phyloP scores from a whole-genome alignment of 2,113 vertebrate species.

The Rhynchomys soricoides region DNA sequence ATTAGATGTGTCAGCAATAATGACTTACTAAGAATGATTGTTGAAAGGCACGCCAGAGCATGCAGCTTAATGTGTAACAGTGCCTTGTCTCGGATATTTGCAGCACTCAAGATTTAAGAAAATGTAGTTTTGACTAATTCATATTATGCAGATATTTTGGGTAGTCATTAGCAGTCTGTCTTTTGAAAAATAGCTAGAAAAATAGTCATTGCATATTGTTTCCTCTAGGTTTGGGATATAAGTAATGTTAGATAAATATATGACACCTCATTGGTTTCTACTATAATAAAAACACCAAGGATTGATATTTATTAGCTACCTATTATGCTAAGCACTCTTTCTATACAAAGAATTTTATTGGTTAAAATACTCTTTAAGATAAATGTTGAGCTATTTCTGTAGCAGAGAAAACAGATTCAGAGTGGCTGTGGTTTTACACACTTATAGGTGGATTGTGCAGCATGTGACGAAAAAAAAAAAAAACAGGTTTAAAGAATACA shows the following conservation, averaged over 20 bases:
- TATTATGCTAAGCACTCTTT: background rate
- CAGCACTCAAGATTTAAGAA: background rate
- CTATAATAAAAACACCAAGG: background rate
- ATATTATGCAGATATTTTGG: background rate
- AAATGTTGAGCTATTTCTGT: background rate
- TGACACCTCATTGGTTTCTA: background rate
- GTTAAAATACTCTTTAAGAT: background rate
- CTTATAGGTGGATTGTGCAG: background rate
- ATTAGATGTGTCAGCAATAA: slow-evolving; percentile 62
- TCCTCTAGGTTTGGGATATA: background rate
- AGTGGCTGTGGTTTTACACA: background rate
- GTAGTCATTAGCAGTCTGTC: background rate
- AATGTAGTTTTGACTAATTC: background rate
- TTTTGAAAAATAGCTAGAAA: background rate
- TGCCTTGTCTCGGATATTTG: slow-evolving; percentile 3
- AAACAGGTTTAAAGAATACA: background rate
- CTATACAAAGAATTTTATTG: background rate
- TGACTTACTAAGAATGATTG: slow-evolving; percentile 62
- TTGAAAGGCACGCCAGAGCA: slow-evolving; percentile 17
- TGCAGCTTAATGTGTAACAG: background rate
- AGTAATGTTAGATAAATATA: background rate
- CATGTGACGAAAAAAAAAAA: background rate
- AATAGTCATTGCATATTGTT: background rate
- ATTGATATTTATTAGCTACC: background rate
- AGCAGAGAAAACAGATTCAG: background rate